These are phyloP conservation scores for Latheticus oryzae DNA, from an alignment of 2,888 invertebrate genomes.

Conservation along the genomic window DNA sequence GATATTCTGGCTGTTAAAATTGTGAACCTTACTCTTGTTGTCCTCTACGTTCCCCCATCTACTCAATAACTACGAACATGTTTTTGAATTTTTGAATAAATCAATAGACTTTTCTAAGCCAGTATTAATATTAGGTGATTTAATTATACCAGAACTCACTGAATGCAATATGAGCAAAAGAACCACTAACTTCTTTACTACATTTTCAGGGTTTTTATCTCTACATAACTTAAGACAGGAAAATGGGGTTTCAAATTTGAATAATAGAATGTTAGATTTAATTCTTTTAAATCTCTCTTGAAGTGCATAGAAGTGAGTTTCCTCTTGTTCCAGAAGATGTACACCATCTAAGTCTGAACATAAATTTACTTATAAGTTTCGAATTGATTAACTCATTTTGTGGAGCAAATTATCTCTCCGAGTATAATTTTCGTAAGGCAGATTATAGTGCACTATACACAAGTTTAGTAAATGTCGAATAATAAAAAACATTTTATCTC, in stretches of 20 bases:
- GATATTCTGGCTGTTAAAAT: constrained; percentile 8
- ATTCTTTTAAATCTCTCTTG: background rate
- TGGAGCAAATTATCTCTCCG: background rate
- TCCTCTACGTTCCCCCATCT: constrained; percentile 7
- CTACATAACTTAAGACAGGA: background rate
- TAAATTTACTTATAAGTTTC: background rate
- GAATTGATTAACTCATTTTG: background rate
- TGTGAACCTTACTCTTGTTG: background rate
- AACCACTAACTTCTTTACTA: background rate
- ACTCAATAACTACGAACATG: too few species aligned
- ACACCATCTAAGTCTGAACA: constrained; percentile 9
- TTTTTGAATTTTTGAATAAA: too few species aligned
- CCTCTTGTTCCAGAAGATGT: constrained; percentile 9
- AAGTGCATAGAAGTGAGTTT: constrained; percentile 1
- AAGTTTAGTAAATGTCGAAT: background rate
- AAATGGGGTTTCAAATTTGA: background rate
- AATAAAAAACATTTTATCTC: too few species aligned
- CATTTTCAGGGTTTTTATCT: too few species aligned
- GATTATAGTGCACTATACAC: constrained; percentile 1
- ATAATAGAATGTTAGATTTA: constrained; percentile 1
- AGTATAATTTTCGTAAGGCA: constrained; percentile 11
- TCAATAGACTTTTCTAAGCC: constrained; percentile 4
- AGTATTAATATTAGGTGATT: constrained; percentile 2
- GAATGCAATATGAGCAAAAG: too few species aligned
- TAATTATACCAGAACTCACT: background rate